These are phyloP conservation scores for Lepidocyrtinus sp. DNA, from an alignment of 2,888 invertebrate species.

Conservation along the genomic window DNA sequence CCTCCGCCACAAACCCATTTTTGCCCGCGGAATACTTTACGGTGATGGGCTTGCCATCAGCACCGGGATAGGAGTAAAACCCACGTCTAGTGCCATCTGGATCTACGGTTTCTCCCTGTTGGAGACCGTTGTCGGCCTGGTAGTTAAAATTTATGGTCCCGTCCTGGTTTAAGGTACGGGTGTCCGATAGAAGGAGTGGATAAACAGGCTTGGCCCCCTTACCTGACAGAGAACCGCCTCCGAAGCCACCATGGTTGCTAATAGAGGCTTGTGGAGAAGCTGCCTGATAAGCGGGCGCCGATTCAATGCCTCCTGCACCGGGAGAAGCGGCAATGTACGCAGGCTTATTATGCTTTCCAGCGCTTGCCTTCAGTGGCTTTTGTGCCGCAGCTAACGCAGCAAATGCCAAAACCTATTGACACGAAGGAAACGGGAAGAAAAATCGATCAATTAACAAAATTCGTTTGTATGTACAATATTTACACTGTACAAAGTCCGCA, in stretches of 20 bases:
- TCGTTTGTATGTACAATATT: background rate
- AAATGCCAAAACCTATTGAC: slow-evolving; percentile 48
- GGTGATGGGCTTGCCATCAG: slow-evolving; percentile 78
- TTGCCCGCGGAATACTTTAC: slow-evolving; percentile 75
- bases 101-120: slow-evolving; percentile 80
- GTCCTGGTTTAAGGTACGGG: slow-evolving; percentile 78
- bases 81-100: slow-evolving; percentile 80
- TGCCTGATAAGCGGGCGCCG: slow-evolving; percentile 31
- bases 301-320: slow-evolving; percentile 28
- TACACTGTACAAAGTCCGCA: background rate
- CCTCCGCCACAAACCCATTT: slow-evolving; percentile 70
- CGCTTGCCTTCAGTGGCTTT: slow-evolving; percentile 52
- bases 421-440: background rate
- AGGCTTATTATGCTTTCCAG: slow-evolving; percentile 45
- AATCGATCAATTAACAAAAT: background rate
- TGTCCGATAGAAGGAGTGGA: slow-evolving; percentile 75
- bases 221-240: slow-evolving; percentile 18
- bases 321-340: slow-evolving; percentile 45
- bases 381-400: slow-evolving; percentile 62
- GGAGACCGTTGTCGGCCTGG: slow-evolving; percentile 80
- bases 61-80: slow-evolving; percentile 79
- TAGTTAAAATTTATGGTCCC: slow-evolving; percentile 81
- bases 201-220: slow-evolving; percentile 55
- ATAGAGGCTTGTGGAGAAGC: slow-evolving; percentile 25
- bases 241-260: slow-evolving; percentile 24